phyloP scores from a whole-genome alignment of 2,888 invertebrate genomes.

The Drosophila longiperda region DNA sequence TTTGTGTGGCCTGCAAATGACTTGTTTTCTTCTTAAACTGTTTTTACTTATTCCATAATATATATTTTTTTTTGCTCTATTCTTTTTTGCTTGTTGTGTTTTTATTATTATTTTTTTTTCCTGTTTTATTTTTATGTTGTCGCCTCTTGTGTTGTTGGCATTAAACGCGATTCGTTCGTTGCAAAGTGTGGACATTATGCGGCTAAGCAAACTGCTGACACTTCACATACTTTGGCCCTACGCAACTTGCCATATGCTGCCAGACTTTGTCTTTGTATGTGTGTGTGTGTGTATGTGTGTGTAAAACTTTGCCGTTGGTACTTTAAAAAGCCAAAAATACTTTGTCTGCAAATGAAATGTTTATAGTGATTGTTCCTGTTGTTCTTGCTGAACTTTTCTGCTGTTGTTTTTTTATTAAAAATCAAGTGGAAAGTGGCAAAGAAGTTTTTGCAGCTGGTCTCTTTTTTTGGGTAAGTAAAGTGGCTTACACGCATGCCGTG shows the following conservation, averaged over 20 bases:
- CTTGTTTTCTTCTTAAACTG: conserved; percentile 64
- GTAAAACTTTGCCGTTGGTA: conserved; percentile 49
- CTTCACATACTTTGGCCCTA: conserved; percentile 4
- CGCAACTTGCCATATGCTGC: conserved; percentile 66
- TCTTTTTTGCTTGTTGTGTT: conserved; percentile 21
- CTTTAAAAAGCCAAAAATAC: conserved; percentile 44
- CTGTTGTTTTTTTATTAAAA: conserved; percentile 41
- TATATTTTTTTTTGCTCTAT: conserved; percentile 5
- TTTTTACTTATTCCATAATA: conserved; percentile 43
- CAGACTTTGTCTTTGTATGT: conserved; percentile 10
- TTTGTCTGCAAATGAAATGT: conserved; percentile 54
- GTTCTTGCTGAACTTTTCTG: conserved; percentile 36
- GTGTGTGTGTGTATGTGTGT: conserved; percentile 21
- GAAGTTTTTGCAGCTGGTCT: conserved; percentile 3
- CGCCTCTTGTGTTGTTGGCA: conserved; percentile 22
- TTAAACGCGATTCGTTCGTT: conserved; percentile 45
- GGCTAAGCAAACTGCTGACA: conserved; percentile 35
- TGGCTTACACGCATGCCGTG: conserved; percentile 44
- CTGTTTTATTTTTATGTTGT: conserved; percentile 42
- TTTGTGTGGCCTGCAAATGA: conserved; percentile 61
- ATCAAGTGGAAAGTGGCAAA: conserved; percentile 30
- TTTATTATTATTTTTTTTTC: conserved; percentile 17
- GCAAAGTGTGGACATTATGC: conserved; percentile 56
- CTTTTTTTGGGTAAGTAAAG: conserved; percentile 51
- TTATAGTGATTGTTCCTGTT: conserved; percentile 25